Evolutionary conservation across 2,888 invertebrate species (phyloP).

Genomic region (Chymomyza fuscimana): DNA sequence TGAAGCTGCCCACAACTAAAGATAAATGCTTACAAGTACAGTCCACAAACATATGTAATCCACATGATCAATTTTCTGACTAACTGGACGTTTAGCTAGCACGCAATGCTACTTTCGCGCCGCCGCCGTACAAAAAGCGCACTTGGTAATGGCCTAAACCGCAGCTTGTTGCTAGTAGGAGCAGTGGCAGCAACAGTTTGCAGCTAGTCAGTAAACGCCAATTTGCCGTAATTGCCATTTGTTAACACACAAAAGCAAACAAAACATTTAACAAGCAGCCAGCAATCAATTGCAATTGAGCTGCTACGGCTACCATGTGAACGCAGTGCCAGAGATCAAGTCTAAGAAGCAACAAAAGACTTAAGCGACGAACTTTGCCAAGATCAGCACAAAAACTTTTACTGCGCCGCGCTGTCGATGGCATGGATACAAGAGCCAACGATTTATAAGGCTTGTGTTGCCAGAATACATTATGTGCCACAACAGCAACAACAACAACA

Average conservation of each 20-base stretch:
- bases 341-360: constrained; percentile 39
- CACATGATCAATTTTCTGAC: neutral
- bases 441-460: constrained; percentile 53
- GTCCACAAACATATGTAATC: neutral
- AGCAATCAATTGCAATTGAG: constrained; percentile 50
- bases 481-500: constrained; percentile 2
- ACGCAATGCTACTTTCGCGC: constrained; percentile 61
- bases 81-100: constrained; percentile 38
- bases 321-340: constrained; percentile 18
- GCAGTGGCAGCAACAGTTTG: constrained; percentile 5
- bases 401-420: constrained; percentile 16
- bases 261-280: constrained; percentile 51
- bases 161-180: constrained; percentile 10
- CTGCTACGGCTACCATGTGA: constrained; percentile 16
- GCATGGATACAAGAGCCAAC: constrained; percentile 10
- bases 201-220: constrained; percentile 38
- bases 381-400: constrained; percentile 58
- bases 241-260: constrained; percentile 65
- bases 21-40: neutral
- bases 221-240: constrained; percentile 67
- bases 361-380: constrained; percentile 46
- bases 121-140: constrained; percentile 11
- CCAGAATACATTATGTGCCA: constrained; percentile 44
- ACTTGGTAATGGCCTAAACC: constrained; percentile 50
- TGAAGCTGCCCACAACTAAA: neutral